These are phyloP conservation scores for Trogon melanurus DNA, from an alignment of 2,113 vertebrate genomes.

Conservation along the genomic window DNA sequence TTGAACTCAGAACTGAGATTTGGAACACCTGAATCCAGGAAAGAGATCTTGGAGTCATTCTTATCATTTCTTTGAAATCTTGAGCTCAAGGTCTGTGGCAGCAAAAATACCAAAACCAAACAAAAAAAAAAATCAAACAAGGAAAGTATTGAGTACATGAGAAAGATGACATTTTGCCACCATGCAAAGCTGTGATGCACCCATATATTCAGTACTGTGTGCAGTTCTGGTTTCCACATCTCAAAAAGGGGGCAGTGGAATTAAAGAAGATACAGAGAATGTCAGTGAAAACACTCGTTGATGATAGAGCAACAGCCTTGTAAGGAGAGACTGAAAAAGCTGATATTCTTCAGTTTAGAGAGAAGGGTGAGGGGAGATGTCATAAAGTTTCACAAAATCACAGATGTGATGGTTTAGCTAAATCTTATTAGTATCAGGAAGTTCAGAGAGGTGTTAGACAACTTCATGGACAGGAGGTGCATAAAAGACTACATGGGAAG, in stretches of 20 bases:
- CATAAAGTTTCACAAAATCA: background rate
- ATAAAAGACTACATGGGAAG: background rate
- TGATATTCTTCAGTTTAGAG: background rate
- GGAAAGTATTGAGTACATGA: background rate
- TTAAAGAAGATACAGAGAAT: background rate
- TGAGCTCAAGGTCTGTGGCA: background rate
- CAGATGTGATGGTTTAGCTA: background rate
- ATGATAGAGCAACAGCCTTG: background rate
- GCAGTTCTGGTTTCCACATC: background rate
- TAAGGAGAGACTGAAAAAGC: background rate
- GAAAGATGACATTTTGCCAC: background rate
- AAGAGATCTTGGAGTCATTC: background rate
- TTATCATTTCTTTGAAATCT: background rate
- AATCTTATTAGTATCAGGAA: background rate
- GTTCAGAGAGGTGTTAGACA: background rate
- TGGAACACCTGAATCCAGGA: background rate
- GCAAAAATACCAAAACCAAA: background rate
- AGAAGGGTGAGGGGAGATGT: background rate
- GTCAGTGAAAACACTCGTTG: background rate
- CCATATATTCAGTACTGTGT: background rate
- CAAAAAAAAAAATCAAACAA: background rate
- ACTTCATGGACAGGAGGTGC: background rate
- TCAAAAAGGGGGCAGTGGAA: background rate
- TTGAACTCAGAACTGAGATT: background rate
- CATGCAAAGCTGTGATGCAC: background rate